phyloP scores from a whole-genome alignment of 2,113 vertebrate genomes.

The Megaceryle torquata region DNA sequence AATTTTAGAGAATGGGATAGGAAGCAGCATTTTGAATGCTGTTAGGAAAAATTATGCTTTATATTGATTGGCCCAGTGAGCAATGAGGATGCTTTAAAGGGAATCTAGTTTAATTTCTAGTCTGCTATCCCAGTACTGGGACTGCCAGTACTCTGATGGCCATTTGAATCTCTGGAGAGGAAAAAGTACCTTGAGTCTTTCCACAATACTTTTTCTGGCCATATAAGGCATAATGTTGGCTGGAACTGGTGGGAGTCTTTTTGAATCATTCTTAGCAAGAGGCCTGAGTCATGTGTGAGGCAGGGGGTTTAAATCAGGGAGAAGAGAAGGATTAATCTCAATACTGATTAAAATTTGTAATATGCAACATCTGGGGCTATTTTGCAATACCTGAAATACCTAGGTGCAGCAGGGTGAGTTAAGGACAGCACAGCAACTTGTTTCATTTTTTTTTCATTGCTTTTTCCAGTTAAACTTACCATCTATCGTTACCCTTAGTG shows the following conservation, averaged over 20 bases:
- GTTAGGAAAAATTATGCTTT: not conserved
- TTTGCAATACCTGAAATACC: not conserved
- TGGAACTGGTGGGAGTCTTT: not conserved
- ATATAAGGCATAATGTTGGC: not conserved
- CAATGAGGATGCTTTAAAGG: not conserved
- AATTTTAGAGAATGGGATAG: not conserved
- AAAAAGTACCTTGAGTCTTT: constrained; percentile 4
- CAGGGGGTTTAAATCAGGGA: not conserved
- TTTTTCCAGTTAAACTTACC: not conserved
- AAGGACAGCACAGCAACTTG: not conserved
- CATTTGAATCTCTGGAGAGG: not conserved
- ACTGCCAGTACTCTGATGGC: not conserved
- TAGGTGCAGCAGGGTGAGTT: not conserved
- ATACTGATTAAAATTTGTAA: not conserved
- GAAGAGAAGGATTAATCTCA: not conserved
- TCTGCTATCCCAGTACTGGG: not conserved
- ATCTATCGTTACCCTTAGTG: not conserved
- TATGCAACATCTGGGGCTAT: not conserved
- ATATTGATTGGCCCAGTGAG: not conserved
- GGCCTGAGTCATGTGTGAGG: not conserved
- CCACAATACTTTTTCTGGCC: not conserved
- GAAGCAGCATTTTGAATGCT: not conserved
- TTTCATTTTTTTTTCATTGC: not conserved
- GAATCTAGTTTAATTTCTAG: not conserved
- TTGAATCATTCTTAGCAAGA: not conserved